Base-by-base conservation (phyloP, 2,797 vertebrate genomes). In the Rhinella marina region DNA sequence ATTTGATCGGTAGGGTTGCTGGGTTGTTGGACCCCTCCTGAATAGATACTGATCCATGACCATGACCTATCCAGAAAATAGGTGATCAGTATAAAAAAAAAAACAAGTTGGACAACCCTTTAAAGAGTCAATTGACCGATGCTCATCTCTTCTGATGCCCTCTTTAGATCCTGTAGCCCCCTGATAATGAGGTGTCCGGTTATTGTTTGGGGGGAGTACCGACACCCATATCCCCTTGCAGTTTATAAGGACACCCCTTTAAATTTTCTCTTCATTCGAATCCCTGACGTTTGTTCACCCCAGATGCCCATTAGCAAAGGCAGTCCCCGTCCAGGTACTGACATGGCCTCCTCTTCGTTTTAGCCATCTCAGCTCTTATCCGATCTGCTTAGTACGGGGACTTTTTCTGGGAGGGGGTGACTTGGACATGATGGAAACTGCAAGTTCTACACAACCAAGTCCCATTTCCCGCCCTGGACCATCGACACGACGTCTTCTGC, bases 401-500 rank as follows among this genome's bases (percentile, higher is more conserved):
- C 82, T 72, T 84, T 82, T 84, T 59, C 10, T 17, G 13, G 23
- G 41, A 41, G 41, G 61, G 21, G 9, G 21, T 11, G 14, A 70
- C 54, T 68, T 68, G 64, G n/a, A 82, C 81, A 29, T 12, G 16
- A 84, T 72, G 29, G n/a, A 23, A 41, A 41, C 25, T 48, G 23
- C 57, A 48, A 19, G 54, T 64, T 48, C n/a, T 57, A 59, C 8
- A 61, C 50, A 75, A 84, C 21, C 54, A 61, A 61, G 54, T 77
- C 23, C n/a, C 52, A 75, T 72, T 75, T 29, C 68, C 27, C 12
- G 29, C 72, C 41, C n/a, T 48, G 64, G 62, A 52, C 9, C 21
- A 17, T 81, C 29, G 66, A 81, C 52, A 64, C 62, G 52, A 32
- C 29, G 2, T 29, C 5, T 62, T 62, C 79, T 81, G 80, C 80